These are phyloP conservation scores for Bubo scandiacus DNA, from an alignment of 2,113 vertebrate species.

Conservation along the genomic window DNA sequence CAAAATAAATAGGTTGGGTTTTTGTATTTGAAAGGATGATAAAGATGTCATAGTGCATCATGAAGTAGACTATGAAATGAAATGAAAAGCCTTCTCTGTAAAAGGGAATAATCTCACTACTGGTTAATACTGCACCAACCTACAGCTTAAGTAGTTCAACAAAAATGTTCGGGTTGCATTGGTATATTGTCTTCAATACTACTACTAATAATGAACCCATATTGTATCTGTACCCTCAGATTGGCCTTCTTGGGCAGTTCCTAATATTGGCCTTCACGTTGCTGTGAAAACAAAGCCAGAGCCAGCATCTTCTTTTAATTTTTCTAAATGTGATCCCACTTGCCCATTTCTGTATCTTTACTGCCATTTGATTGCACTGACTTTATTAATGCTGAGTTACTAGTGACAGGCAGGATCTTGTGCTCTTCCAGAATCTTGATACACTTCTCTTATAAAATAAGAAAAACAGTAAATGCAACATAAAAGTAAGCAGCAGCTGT, in stretches of 20 bases:
- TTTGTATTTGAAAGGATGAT: background rate
- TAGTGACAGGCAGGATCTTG: background rate
- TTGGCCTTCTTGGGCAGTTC: background rate
- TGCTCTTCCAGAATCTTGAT: background rate
- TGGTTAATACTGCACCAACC: background rate
- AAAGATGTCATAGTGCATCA: background rate
- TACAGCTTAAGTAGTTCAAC: background rate
- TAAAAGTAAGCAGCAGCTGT: background rate
- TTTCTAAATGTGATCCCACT: background rate
- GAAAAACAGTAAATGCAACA: background rate
- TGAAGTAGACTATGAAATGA: background rate
- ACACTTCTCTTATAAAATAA: background rate
- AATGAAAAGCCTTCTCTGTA: background rate
- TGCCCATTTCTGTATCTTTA: background rate
- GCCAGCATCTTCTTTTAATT: background rate
- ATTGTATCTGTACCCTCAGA: background rate
- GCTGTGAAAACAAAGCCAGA: background rate
- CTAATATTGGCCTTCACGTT: background rate
- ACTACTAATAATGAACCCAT: background rate
- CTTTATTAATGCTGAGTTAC: background rate
- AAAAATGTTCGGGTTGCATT: background rate
- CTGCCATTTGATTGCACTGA: background rate
- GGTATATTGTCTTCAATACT: background rate
- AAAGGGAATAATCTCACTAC: background rate
- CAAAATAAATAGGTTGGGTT: background rate